These are phyloP conservation scores for Argynnis bischoffii DNA, from an alignment of 2,888 invertebrate species.

Conservation along the genomic window DNA sequence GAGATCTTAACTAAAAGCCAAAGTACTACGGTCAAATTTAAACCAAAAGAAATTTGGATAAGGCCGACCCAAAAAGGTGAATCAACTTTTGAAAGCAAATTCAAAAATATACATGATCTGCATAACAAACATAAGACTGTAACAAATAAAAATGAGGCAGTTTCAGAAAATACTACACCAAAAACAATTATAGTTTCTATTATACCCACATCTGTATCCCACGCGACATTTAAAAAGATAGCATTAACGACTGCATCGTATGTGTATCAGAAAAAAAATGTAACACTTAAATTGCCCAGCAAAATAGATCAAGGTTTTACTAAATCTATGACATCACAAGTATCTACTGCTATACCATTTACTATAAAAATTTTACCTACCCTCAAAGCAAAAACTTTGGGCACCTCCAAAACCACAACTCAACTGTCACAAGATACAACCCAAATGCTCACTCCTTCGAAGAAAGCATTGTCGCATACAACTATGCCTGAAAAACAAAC, in stretches of 20 bases:
- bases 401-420: slow-evolving; percentile 25
- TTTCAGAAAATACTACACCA: slow-evolving; percentile 63
- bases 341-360: slow-evolving; percentile 49
- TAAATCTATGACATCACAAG: slow-evolving; percentile 55
- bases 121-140: slow-evolving; percentile 54
- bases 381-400: slow-evolving; percentile 35
- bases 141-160: slow-evolving; percentile 55
- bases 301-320: slow-evolving; percentile 57
- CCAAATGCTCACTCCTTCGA: slow-evolving; percentile 26
- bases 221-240: slow-evolving; percentile 72
- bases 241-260: slow-evolving; percentile 65
- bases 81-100: slow-evolving; percentile 60
- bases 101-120: slow-evolving; percentile 53
- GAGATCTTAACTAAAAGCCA: slow-evolving; percentile 57
- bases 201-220: slow-evolving; percentile 76
- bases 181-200: slow-evolving; percentile 77
- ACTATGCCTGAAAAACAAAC: slow-evolving; percentile 29
- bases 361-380: slow-evolving; percentile 43
- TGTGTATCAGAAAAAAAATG: slow-evolving; percentile 50
- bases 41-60: slow-evolving; percentile 79
- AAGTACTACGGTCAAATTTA: slow-evolving; percentile 65
- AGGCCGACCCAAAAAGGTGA: slow-evolving; percentile 78
- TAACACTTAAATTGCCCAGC: slow-evolving; percentile 46
- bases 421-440: slow-evolving; percentile 30
- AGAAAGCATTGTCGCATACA: slow-evolving; percentile 29